Conservation (phyloP, 2,888 invertebrate genomes). For the Drosophila neonasuta region DNA sequence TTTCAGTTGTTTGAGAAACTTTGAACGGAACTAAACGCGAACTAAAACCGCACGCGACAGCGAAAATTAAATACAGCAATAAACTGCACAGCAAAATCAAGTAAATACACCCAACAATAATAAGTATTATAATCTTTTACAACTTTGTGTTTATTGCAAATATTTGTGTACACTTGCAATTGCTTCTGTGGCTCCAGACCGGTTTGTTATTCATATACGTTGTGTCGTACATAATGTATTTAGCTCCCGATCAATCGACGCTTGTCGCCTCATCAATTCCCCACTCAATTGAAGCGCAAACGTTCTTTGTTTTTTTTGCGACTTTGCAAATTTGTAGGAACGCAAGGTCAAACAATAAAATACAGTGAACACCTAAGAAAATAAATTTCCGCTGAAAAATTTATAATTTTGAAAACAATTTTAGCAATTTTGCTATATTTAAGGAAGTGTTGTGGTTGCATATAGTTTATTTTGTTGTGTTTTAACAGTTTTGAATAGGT, state of each 20-base stretch:
- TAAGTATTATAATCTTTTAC: constrained; percentile 12
- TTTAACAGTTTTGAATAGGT: no score
- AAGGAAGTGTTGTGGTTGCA: no score
- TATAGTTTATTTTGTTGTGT: no score
- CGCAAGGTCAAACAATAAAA: constrained; percentile 39
- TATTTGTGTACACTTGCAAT: constrained; percentile 9
- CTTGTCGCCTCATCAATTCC: constrained; percentile 8
- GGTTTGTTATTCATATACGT: constrained; percentile 23
- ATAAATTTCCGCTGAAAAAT: neutral
- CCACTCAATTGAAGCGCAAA: constrained; percentile 11
- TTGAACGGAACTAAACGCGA: constrained; percentile 56
- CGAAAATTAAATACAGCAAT: constrained; percentile 21
- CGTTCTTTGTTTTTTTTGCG: constrained; percentile 28
- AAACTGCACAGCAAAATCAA: constrained; percentile 29
- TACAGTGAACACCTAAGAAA: constrained; percentile 4
- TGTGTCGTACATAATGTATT: neutral
- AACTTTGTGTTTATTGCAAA: neutral
- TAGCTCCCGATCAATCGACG: neutral
- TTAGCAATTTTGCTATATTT: neutral
- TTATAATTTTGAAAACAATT: neutral
- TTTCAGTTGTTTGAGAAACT: constrained; percentile 72
- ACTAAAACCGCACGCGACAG: constrained; percentile 43
- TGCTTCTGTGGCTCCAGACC: constrained; percentile 5
- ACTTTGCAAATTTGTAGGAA: constrained; percentile 7
- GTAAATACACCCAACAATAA: constrained; percentile 34